These are phyloP conservation scores for Drosophila conformis DNA, from an alignment of 2,888 invertebrate genomes.

Conservation along the genomic window DNA sequence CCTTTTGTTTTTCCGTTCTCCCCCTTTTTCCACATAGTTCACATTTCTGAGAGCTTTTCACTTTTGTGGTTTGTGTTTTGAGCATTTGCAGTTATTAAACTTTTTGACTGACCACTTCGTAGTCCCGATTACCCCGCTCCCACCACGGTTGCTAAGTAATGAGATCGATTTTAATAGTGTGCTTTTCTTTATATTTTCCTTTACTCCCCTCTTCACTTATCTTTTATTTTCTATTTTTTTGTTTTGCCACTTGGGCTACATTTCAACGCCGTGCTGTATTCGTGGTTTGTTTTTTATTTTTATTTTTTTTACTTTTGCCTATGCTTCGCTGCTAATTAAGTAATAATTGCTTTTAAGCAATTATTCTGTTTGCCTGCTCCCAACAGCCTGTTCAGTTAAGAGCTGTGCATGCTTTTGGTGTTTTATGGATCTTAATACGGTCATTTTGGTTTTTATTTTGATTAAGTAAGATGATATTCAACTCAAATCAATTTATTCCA, in stretches of 20 bases:
- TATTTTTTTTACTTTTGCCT: constrained; percentile 19
- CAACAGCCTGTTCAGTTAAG: constrained; percentile 25
- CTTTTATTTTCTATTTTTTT: constrained; percentile 11
- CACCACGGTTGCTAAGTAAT: constrained; percentile 69
- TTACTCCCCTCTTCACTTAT: neutral
- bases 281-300: constrained; percentile 27
- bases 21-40: constrained; percentile 22
- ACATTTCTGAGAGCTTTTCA: constrained; percentile 64
- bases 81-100: constrained; percentile 76
- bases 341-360: constrained; percentile 59
- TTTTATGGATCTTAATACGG: constrained; percentile 4
- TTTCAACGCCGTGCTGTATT: constrained; percentile 46
- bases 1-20: constrained; percentile 63
- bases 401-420: constrained; percentile 1
- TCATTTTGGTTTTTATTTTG: neutral
- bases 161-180: constrained; percentile 74
- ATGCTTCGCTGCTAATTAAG: constrained; percentile 53
- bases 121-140: neutral
- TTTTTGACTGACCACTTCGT: constrained; percentile 36
- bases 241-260: constrained; percentile 56
- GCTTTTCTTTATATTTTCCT: constrained; percentile 43
- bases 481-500: too few relatives aligned
- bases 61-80: constrained; percentile 75
- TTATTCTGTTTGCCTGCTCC: constrained; percentile 45
- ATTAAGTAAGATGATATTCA: neutral